Conservation (phyloP, 2,888 invertebrate species). For the Drosophila neonasuta region DNA sequence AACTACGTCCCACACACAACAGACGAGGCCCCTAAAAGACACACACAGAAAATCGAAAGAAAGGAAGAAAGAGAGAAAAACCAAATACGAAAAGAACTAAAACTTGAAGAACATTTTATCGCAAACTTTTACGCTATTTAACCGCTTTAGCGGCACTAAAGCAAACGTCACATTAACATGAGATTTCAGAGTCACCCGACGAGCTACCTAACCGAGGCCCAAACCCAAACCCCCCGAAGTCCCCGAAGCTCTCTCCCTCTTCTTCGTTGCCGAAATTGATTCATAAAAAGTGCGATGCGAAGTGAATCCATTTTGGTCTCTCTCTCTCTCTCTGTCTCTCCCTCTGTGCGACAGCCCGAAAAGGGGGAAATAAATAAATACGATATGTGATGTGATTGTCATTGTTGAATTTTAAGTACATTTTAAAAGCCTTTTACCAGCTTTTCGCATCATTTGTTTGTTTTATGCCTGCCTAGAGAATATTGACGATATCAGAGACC, state of each 20-base stretch:
- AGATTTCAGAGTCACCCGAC: slow-evolving; percentile 34
- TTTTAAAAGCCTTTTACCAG: slow-evolving; percentile 77
- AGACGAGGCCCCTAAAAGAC: background rate
- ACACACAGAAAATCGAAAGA: background rate
- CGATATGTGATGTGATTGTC: slow-evolving; percentile 61
- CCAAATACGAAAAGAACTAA: slow-evolving; percentile 26
- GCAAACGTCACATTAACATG: slow-evolving; percentile 61
- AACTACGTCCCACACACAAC: slow-evolving; percentile 45
- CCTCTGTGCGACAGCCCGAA: slow-evolving; percentile 8
- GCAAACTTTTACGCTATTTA: slow-evolving; percentile 76
- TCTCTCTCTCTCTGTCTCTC: background rate
- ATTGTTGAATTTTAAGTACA: slow-evolving; percentile 78
- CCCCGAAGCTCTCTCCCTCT: background rate
- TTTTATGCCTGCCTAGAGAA: slow-evolving; percentile 62
- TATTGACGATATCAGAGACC: slow-evolving; percentile 30
- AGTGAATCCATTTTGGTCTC: slow-evolving; percentile 42
- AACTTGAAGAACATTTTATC: slow-evolving; percentile 58
- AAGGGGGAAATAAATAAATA: slow-evolving; percentile 47
- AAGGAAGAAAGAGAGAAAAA: background rate
- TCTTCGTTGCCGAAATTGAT: slow-evolving; percentile 56
- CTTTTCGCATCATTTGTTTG: slow-evolving; percentile 76
- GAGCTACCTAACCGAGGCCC: slow-evolving; percentile 5
- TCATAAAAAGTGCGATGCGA: slow-evolving; percentile 63
- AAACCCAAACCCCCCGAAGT: background rate
- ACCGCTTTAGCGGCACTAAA: slow-evolving; percentile 70